Conservation (phyloP, 2,113 vertebrate genomes). For the Scophthalmus maximus region DNA sequence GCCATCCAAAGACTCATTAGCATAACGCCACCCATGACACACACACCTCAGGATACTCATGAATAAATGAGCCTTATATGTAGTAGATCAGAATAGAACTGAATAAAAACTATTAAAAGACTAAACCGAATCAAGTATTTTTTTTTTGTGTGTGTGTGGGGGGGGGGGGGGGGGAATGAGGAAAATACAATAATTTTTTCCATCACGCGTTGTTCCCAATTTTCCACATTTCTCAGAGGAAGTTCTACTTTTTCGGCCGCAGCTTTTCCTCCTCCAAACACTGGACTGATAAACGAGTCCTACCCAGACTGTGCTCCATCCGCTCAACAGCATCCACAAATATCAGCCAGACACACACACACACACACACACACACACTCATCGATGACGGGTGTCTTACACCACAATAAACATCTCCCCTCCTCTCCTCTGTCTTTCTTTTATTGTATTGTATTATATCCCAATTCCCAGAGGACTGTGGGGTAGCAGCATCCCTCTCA, state of each 20-base stretch:
- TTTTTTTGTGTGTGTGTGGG: too few species aligned
- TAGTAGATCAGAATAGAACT: not conserved
- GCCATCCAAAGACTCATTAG: slow-evolving; percentile 43
- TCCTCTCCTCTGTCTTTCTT: slow-evolving; percentile 57
- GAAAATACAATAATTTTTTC: not conserved
- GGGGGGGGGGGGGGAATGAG: too few species aligned
- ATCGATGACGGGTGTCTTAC: slow-evolving; percentile 51
- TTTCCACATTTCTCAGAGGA: not conserved
- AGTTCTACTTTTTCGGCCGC: not conserved
- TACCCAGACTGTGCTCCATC: slow-evolving; percentile 24
- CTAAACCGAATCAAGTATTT: not conserved
- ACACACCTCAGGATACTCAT: slow-evolving; percentile 34
- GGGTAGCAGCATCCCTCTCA: slow-evolving; percentile 43
- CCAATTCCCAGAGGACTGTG: slow-evolving; percentile 65
- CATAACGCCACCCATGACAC: slow-evolving; percentile 31
- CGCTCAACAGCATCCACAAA: slow-evolving; percentile 43
- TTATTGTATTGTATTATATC: slow-evolving; percentile 73
- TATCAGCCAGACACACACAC: slow-evolving; percentile 14
- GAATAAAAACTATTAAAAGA: slow-evolving; percentile 1
- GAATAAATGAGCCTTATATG: slow-evolving; percentile 27
- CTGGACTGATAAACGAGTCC: slow-evolving; percentile 13
- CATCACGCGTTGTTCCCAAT: not conserved
- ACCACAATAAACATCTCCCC: slow-evolving; percentile 60
- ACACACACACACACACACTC: slow-evolving; percentile 24
- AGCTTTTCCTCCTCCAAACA: not conserved